Base-by-base conservation (phyloP, 2,113 vertebrate species). In the Corapipo altera region DNA sequence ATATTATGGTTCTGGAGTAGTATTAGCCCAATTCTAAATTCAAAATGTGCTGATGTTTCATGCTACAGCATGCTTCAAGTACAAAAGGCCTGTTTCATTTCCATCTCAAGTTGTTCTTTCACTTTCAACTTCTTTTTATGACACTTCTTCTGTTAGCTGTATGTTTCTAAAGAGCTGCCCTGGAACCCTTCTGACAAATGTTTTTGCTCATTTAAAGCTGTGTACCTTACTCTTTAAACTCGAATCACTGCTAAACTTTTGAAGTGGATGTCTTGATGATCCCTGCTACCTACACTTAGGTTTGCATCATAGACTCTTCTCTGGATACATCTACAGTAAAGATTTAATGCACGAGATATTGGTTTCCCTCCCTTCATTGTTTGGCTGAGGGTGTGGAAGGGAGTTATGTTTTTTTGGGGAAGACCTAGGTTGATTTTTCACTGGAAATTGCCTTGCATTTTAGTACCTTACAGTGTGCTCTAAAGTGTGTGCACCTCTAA, bases 401-500 rank as follows among this genome's bases (percentile, higher is more conserved):
- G 22, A 30, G 1, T 6, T 5, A 2, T 41, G 3, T 33, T 33
- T 14, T 49, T 58, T 52, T 18, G 14, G 15, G 8, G 20, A 37
- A 3, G 1, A 2, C 3, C n/a, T 75, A 35, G 1, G 1, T 48
- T 43, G 4, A 5, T 57, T 52, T 51, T 49, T 51, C 18, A 9
- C 4, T 61, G 16, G 9, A 83, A 46, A 27, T 52, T 65, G 4
- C 3, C 24, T 76, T 67, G 4, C 5, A 46, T 51, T 82, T 91
- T 35, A 78, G 10, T 62, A 17, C 8, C 7, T 70, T 77, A 37
- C 7, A 52, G 1, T 32, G 7, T n/a, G 2, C 11, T 46, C 17
- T 62, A 13, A 16, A 44, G 4, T 21, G 9, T 4, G 4, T 21
- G 9, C 5, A 61, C 3, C 5, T 62, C 37, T 71, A 28, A 66